phyloP scores from a whole-genome alignment of 1,140 invertebrate species.

The Drosophila mayri region DNA sequence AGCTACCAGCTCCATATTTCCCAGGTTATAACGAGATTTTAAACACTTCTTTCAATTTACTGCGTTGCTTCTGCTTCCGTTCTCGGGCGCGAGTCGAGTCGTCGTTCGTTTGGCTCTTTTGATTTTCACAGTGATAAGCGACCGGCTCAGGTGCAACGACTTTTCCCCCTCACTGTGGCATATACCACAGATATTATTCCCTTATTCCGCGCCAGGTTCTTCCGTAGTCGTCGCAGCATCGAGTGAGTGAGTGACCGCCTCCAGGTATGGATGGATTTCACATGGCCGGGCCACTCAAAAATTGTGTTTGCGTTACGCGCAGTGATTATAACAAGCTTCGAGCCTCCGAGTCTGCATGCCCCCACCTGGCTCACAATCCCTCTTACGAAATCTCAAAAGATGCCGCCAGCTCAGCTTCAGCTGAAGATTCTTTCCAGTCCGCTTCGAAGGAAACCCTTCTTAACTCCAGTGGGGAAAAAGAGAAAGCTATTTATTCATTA shows the following conservation, averaged over 20 bases:
- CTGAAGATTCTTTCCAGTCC: background rate
- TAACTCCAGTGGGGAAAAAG: slow-evolving; percentile 8
- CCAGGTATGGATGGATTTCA: slow-evolving; percentile 68
- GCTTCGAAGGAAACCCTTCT: slow-evolving; percentile 6
- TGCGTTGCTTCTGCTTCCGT: slow-evolving; percentile 42
- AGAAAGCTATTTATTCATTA: background rate
- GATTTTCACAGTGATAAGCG: slow-evolving; percentile 63
- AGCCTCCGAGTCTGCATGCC: background rate
- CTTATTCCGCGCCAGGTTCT: slow-evolving; percentile 5
- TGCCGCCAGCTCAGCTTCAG: slow-evolving; percentile 54
- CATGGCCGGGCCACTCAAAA: slow-evolving; percentile 76
- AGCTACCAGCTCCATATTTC: slow-evolving; percentile 33
- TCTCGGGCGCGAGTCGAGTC: slow-evolving; percentile 13
- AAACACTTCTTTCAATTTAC: slow-evolving; percentile 50
- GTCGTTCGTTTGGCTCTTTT: slow-evolving; percentile 26
- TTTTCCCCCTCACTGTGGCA: slow-evolving; percentile 45
- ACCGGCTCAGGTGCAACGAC: slow-evolving; percentile 54
- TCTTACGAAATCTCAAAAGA: slow-evolving; percentile 60
- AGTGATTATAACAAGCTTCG: slow-evolving; percentile 73
- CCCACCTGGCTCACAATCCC: slow-evolving; percentile 18
- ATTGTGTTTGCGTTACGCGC: slow-evolving; percentile 81
- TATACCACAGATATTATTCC: slow-evolving; percentile 11
- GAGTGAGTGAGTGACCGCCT: slow-evolving; percentile 47
- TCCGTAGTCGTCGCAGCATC: slow-evolving; percentile 23
- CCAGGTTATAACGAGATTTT: slow-evolving; percentile 53